A percentile compares a stretch with the other conserved stretches of the same genome.
Conservation (phyloP, 2,113 vertebrate species). For the Cyrtonyx montezumae region DNA sequence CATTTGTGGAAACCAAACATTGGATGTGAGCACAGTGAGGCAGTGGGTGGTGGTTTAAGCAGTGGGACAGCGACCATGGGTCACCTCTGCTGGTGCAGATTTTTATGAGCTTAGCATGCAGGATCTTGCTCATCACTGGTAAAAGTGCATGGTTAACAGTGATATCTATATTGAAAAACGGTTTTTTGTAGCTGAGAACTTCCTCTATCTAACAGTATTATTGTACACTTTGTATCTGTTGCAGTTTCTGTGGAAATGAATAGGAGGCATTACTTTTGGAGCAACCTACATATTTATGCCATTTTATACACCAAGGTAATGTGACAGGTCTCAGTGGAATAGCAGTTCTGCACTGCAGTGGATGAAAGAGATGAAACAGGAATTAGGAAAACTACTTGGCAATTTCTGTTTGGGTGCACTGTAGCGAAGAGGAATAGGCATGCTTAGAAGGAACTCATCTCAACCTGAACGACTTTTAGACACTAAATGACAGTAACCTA, state of each 20-base stretch:
- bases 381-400: not conserved
- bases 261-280: not conserved
- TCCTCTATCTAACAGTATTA: too few relatives aligned
- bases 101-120: too few relatives aligned
- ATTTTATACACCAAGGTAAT: not conserved
- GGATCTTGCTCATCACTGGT: too few relatives aligned
- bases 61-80: not conserved
- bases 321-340: not conserved
- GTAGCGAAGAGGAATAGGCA: not conserved
- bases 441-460: not conserved
- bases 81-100: too few relatives aligned
- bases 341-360: not conserved
- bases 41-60: not conserved
- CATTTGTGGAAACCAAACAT: not conserved
- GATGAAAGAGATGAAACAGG: not conserved
- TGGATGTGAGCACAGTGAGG: not conserved
- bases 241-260: too few relatives aligned
- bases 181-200: too few relatives aligned
- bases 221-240: too few relatives aligned
- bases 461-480: not conserved
- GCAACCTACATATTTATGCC: not conserved
- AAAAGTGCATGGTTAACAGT: not conserved
- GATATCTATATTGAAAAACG: not conserved
- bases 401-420: fast-evolving
- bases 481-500: fast-evolving